These are phyloP conservation scores for Odontomachus brunneus DNA, from an alignment of 1,140 invertebrate species.

Conservation along the genomic window DNA sequence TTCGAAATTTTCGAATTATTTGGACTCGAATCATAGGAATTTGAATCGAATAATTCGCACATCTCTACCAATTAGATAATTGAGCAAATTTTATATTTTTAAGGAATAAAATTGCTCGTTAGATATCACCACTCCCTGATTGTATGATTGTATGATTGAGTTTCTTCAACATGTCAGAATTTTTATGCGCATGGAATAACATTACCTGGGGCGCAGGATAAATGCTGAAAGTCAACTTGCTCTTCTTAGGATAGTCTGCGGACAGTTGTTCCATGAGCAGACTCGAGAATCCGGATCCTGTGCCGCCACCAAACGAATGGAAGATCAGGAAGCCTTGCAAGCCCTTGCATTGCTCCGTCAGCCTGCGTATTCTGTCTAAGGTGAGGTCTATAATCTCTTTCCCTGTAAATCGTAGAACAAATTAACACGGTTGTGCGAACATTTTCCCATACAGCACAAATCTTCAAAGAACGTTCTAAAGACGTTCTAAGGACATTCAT, in stretches of 20 bases:
- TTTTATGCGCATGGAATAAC: neutral
- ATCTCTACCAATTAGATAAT: no score
- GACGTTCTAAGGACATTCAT: no score
- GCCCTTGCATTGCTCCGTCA: constrained; percentile 86
- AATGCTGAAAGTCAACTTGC: constrained; percentile 88
- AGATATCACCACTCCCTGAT: neutral
- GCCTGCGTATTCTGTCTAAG: constrained; percentile 80
- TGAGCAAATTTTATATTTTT: neutral
- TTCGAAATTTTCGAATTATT: no score
- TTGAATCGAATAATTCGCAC: no score
- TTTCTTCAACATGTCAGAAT: neutral
- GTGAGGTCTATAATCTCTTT: constrained; percentile 85
- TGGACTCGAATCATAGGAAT: no score
- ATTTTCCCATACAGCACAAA: no score
- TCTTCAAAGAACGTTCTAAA: no score
- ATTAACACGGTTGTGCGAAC: constrained; percentile 22
- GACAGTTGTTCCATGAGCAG: constrained; percentile 88
- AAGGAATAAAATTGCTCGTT: neutral
- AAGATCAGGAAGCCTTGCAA: constrained; percentile 93
- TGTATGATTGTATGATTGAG: no score
- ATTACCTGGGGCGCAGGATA: constrained; percentile 88
- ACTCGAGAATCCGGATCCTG: constrained; percentile 86
- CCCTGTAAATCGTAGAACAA: constrained; percentile 79
- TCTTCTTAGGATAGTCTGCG: constrained; percentile 88
- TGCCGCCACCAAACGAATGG: constrained; percentile 96